phyloP scores from a whole-genome alignment of 2,797 vertebrate species.

The Brachyrhaphis roseni region DNA sequence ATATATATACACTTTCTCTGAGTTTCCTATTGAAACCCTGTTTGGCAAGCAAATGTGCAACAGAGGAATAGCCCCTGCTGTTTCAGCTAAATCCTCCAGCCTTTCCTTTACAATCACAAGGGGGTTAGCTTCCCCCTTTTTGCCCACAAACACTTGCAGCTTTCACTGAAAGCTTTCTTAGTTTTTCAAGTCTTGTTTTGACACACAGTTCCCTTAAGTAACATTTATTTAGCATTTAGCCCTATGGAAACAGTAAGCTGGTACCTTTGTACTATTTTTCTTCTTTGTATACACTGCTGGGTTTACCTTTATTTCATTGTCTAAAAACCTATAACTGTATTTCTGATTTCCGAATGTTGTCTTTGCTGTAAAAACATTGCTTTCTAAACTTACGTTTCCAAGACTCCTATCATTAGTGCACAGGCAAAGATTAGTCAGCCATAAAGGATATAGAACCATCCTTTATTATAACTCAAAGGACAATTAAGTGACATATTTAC shows the following conservation, averaged over 20 bases:
- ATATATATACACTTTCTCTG: neutral
- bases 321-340: neutral
- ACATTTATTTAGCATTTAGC: neutral
- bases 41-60: neutral
- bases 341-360: neutral
- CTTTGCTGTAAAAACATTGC: neutral
- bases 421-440: neutral
- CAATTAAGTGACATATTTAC: neutral
- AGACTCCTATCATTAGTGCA: neutral
- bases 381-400: neutral
- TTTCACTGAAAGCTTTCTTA: neutral
- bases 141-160: neutral
- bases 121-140: neutral
- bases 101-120: slow-evolving; percentile 9
- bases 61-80: neutral
- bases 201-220: neutral
- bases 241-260: neutral
- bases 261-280: neutral
- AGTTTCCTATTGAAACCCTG: neutral
- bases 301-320: neutral
- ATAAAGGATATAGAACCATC: neutral
- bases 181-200: slow-evolving; percentile 2
- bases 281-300: neutral
- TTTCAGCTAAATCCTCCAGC: slow-evolving; percentile 14
- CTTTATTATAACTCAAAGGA: neutral